Base-by-base conservation (phyloP, 2,888 invertebrate genomes). In the Philhelius pedissequus region DNA sequence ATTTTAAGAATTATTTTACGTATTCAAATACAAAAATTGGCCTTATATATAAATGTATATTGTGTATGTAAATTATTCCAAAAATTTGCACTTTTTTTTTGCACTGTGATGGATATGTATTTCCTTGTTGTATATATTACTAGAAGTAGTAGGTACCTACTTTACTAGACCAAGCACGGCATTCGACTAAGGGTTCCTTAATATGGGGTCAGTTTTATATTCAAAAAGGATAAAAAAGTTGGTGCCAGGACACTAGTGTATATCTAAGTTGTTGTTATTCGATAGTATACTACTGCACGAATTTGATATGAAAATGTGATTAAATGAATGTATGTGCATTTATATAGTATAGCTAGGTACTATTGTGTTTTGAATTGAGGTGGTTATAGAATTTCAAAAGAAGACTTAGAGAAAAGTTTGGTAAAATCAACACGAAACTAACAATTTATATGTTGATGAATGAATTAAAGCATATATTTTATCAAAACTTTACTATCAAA, bases 151-250 rank as follows among this genome's bases (percentile, higher is more conserved):
- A n/a, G n/a, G n/a, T n/a, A n/a, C n/a, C n/a, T n/a, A 38, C 68
- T 38, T 83, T 40, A 71, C 84, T 75, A 62, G 66, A 84, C 66
- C 70, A 54, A 54, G 79, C 75, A 80, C 84, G 66, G 54, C 45
- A 40, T 76, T 80, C 75, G 35, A 84, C 84, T 84, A 75, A 82
- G 75, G 58, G 18, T 9, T 45, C 11, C 32, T 54, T 52, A 27
- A 76, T 84, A 62, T 62, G 79, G 80, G 84, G 84, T 84, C 84
- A 84, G 75, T 84, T 71, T 79, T 84, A 66, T 84, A 84, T 84
- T 84, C 66, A 80, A 84, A 80, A 58, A 71, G 60, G 32, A 80
- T 60, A 74, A 75, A 66, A 74, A 71, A 80, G 75, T 84, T 80
- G 84, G 84, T 84, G 66, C 79, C 84, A 84, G 84, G 84, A 84